Conservation (phyloP, 2,113 vertebrate genomes). For the Callospermophilus lateralis region DNA sequence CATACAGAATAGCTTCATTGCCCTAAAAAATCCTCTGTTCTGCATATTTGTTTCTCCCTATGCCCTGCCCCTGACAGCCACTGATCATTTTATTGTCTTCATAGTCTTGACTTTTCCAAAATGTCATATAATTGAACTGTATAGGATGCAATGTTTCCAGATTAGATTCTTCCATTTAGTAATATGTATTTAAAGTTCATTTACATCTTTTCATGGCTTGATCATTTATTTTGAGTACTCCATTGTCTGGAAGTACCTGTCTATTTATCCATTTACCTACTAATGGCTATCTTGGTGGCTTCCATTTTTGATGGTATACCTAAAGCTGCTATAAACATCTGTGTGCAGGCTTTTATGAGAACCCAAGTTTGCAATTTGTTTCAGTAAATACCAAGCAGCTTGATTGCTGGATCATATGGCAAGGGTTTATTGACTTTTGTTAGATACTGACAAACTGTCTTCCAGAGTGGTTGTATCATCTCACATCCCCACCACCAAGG, state of each 20-base stretch:
- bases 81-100: background rate
- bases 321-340: background rate
- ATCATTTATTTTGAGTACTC: constrained; percentile 2
- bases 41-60: background rate
- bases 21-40: background rate
- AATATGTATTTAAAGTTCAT: background rate
- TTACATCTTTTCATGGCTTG: background rate
- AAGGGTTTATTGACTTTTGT: background rate
- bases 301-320: background rate
- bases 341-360: background rate
- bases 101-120: background rate
- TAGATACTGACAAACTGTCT: background rate
- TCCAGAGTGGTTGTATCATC: background rate
- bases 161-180: background rate
- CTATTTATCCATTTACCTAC: background rate
- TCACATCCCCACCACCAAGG: background rate
- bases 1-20: background rate
- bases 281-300: background rate
- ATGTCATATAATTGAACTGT: background rate
- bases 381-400: background rate
- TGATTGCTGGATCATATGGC: background rate
- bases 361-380: background rate
- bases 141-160: background rate
- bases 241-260: background rate
- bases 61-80: too few species aligned